Conservation (phyloP, 1,140 invertebrate genomes). For the Anoplophora glabripennis region DNA sequence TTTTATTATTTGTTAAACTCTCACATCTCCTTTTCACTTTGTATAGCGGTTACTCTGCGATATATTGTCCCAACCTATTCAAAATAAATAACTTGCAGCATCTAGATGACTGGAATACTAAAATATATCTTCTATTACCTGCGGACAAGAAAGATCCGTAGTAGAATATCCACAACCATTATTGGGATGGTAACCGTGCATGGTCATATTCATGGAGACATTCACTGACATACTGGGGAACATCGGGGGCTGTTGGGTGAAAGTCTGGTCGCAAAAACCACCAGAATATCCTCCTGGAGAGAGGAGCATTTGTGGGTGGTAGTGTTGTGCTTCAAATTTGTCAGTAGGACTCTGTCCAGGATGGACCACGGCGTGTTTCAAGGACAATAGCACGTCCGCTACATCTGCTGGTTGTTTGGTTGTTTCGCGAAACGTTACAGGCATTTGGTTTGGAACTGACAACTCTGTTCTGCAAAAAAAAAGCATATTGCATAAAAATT, state of each 20-base stretch:
- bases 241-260: constrained; percentile 54
- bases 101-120: no score
- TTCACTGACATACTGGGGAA: constrained; percentile 93
- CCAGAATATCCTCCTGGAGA: constrained; percentile 39
- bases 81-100: no score
- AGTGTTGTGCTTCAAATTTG: constrained; percentile 39
- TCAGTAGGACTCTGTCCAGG: constrained; percentile 53
- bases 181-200: constrained; percentile 75
- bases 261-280: constrained; percentile 43
- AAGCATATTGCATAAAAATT: not conserved
- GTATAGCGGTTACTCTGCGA: no score
- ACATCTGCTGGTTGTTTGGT: constrained; percentile 56
- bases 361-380: constrained; percentile 85
- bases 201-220: constrained; percentile 97
- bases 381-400: constrained; percentile 78
- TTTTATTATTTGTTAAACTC: no score
- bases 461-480: constrained; percentile 40
- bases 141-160: constrained; percentile 59
- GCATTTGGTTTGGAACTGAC: constrained; percentile 30
- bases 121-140: constrained; percentile 48
- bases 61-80: no score
- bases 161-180: constrained; percentile 52
- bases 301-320: constrained; percentile 42
- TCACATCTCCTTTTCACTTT: no score
- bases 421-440: constrained; percentile 32